These are phyloP conservation scores for Phaethon lepturus DNA, from an alignment of 2,113 vertebrate species.

Conservation along the genomic window DNA sequence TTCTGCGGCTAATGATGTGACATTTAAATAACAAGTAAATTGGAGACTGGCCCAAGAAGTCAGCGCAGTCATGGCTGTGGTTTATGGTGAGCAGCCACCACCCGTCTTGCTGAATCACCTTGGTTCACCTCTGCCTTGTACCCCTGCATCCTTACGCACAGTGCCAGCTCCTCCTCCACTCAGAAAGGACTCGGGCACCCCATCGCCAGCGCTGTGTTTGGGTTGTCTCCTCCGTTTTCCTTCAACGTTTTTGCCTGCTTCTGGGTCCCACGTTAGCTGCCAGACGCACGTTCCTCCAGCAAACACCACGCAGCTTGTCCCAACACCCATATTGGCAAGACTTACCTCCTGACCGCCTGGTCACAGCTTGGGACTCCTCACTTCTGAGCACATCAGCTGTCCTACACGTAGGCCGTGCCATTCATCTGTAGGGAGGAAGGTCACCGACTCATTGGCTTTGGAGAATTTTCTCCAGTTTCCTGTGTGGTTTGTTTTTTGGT, in stretches of 20 bases:
- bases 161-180: not conserved
- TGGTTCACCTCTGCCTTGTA: not conserved
- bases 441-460: not conserved
- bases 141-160: not conserved
- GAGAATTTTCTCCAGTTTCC: not conserved
- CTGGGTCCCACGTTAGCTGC: not conserved
- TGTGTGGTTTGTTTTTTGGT: rapidly evolving
- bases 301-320: not conserved
- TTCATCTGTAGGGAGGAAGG: not conserved
- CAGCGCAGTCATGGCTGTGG: rapidly evolving
- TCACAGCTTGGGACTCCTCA: not conserved
- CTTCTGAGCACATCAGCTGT: not conserved
- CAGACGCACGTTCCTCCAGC: rapidly evolving
- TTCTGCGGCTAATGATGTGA: not conserved
- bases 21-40: not conserved
- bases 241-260: not conserved
- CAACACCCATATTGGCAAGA: not conserved
- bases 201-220: rapidly evolving
- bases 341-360: not conserved
- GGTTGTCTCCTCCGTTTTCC: not conserved
- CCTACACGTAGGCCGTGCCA: not conserved
- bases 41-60: not conserved
- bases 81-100: not conserved
- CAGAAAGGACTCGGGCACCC: not conserved
- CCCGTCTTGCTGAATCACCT: not conserved